phyloP scores from a whole-genome alignment of 2,888 invertebrate species.

The Calliopum simillimum region DNA sequence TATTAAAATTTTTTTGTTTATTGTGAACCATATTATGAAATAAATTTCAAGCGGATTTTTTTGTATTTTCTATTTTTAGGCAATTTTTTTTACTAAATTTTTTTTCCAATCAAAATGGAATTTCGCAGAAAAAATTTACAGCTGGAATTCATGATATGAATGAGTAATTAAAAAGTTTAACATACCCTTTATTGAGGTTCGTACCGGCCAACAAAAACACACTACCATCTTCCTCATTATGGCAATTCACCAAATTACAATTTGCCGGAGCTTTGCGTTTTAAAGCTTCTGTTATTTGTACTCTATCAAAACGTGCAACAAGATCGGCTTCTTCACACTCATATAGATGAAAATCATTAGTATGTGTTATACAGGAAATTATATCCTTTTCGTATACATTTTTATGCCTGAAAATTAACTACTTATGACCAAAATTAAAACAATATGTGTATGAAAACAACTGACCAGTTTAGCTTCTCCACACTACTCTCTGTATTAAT shows the following conservation, averaged over 20 bases:
- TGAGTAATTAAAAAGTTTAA: slow-evolving; percentile 15
- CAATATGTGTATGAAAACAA: not conserved
- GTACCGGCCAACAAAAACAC: slow-evolving; percentile 76
- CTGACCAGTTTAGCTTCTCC: slow-evolving; percentile 72
- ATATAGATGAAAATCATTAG: slow-evolving; percentile 79
- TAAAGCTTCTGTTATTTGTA: slow-evolving; percentile 71
- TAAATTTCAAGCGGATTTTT: no score
- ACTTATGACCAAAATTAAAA: no score
- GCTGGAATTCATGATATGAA: not conserved
- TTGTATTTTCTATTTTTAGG: no score
- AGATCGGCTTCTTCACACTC: slow-evolving; percentile 74
- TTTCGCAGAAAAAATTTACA: no score
- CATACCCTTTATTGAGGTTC: slow-evolving; percentile 72
- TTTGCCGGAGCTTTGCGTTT: slow-evolving; percentile 72
- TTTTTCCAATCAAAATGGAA: no score
- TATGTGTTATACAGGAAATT: slow-evolving; percentile 78
- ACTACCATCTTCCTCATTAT: slow-evolving; percentile 66
- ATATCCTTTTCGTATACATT: slow-evolving; percentile 66
- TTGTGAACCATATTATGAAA: no score
- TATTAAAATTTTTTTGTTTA: no score
- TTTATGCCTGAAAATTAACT: slow-evolving; percentile 56
- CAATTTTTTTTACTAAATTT: no score
- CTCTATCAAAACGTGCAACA: slow-evolving; percentile 70
- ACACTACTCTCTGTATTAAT: slow-evolving; percentile 85
- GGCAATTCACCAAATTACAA: slow-evolving; percentile 75